These are phyloP conservation scores for Okamejei kenojei DNA, from an alignment of 2,797 vertebrate species.

Conservation along the genomic window DNA sequence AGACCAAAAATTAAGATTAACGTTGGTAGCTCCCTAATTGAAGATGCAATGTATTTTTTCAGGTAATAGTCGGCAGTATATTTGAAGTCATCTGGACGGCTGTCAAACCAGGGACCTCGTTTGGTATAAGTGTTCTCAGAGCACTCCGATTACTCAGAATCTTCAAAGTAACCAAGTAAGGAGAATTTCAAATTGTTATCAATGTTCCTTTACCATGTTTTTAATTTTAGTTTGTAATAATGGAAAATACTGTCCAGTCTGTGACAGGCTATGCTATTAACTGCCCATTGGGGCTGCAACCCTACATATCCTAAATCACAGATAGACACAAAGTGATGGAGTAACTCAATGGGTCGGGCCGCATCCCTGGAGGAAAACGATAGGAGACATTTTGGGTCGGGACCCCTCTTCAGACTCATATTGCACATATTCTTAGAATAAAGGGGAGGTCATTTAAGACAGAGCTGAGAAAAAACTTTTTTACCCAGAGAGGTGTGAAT, in stretches of 20 bases:
- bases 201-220: background rate
- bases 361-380: too few relatives aligned
- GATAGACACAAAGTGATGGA: too few relatives aligned
- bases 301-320: too few relatives aligned
- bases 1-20: background rate
- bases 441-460: too few relatives aligned
- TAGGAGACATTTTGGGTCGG: too few relatives aligned
- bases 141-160: conserved; percentile 84
- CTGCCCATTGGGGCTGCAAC: background rate
- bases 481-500: too few relatives aligned
- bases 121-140: conserved; percentile 88
- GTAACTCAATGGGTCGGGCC: too few relatives aligned
- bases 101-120: conserved; percentile 86
- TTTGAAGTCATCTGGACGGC: conserved; percentile 94
- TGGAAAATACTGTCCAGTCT: background rate
- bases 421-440: too few relatives aligned
- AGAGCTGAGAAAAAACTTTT: too few relatives aligned
- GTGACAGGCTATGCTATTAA: background rate
- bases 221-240: background rate
- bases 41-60: conserved; percentile 38
- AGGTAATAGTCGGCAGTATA: conserved; percentile 95
- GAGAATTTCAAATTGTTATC: background rate
- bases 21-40: background rate
- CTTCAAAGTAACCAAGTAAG: conserved; percentile 97
- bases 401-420: too few relatives aligned